Evolutionary conservation across 64 coral and sea anemone genomes (phyloP), one percentile per base, ranked within the genome.

Genomic region (Hydrozoanthus tunicans): DNA sequence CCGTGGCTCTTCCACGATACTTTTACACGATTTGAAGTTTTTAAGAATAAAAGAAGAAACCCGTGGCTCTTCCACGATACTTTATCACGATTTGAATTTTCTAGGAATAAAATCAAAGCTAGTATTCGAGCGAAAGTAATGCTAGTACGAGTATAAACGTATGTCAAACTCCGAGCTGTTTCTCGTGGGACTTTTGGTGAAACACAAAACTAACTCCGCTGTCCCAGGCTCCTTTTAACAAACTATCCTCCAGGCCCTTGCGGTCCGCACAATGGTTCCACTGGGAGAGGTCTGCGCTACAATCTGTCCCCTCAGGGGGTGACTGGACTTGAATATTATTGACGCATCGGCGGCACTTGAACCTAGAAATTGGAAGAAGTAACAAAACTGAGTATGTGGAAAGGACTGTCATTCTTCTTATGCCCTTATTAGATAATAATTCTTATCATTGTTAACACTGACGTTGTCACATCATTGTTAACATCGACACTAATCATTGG

Each of bases 141-240:
- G 32, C 32, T 43, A 43, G 2, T 43, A 43, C 32, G 0, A 43
- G 32, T 43, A 1, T 43, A 1, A 43, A 27, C 27, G 3, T 5
- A 25, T 62, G 11, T 81, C 80, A 82, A 53, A 98, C 5, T 60
- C 96, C 96, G 7, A 98, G 75, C 53, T 98, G 96, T 91, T 98
- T 98, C 2, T 98, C 91, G 78, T 98, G 96, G 51, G 96, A 98
- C 56, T 93, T 95, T 64, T 98, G 93, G 62, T 98, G 96, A 56
- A 98, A 98, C 32, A 98, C 96, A 89, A 98, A 98, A 60, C 81
- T 98, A 7, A 98, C 84, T 3, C 93, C 96, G 85, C 91, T 93
- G 15, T 93, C 89, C 93, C 93, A 98, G 0, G 96, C 96, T 59
- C 93, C 93, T 67, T 98, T 98, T 13, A 98, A 59, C 53, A 95